Evolutionary conservation across 2,113 vertebrate genomes (phyloP), one percentile per base, ranked within the genome.

Genomic region (Sinocyclocheilus rhinocerous): DNA sequence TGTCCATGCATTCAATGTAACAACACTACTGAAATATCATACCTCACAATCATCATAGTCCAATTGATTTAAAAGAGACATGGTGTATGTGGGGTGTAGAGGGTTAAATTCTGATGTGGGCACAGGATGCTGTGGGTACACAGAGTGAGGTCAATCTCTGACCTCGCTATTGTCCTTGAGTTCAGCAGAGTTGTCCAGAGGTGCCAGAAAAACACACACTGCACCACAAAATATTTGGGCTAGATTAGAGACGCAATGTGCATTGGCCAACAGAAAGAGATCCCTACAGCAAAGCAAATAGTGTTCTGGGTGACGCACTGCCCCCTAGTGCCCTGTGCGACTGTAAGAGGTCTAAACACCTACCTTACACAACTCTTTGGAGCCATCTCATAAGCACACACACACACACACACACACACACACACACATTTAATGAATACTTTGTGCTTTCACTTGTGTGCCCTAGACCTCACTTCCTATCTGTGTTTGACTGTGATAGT

Each of bases 161-260:
- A 88, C 85, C 82, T 86, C 83, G 69, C 82, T 45, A 88, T 83
- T 90, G 89, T 87, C 89, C 78, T 76, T 86, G 67, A 86, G 61
- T 82, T 67, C 18, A 76, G 63, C 73, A 75, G 70, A 76, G 42
- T 57, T 82, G 77, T 85, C 72, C 78, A 59, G 87, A 73, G 76
- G 65, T 72, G 70, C 77, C 78, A 80, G 50, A 79, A 18, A 69
- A 76, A 84, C 63, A 80, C 70, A 57, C 73, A 16, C 61, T 15
- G 16, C 50, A 87, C 45, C 72, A 11, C 15, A 24, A 80, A 84
- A 84, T 83, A 82, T 86, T 79, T 84, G 48, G 36, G 57, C 55
- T 70, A n/a, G 52, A 81, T 84, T 20, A 84, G 57, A 65, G 78
- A 77, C 55, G 22, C 57, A 24, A 20, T 84, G 76, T 83, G 73